These are phyloP conservation scores for Micropoecilia bifurca DNA, from an alignment of 2,797 vertebrate genomes.

Conservation along the genomic window DNA sequence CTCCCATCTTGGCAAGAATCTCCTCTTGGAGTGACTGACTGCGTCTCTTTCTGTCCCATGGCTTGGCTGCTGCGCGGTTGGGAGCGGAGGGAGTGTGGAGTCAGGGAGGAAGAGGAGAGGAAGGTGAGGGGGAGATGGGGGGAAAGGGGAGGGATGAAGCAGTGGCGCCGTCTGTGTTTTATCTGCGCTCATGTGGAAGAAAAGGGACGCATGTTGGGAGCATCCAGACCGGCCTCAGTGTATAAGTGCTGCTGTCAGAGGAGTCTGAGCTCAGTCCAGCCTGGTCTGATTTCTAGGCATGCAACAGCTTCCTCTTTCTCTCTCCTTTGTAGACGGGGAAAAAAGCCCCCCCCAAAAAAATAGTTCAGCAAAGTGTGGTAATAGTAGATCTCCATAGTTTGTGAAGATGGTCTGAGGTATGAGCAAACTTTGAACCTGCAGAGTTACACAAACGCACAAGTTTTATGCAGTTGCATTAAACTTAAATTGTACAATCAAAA, in stretches of 20 bases:
- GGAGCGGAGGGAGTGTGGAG: slow-evolving; percentile 52
- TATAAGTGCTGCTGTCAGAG: slow-evolving; percentile 49
- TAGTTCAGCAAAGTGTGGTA: not conserved
- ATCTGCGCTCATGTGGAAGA: slow-evolving; percentile 77
- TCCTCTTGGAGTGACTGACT: slow-evolving; percentile 37
- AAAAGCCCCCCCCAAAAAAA: not conserved
- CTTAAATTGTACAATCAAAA: not conserved
- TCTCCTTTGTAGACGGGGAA: slow-evolving; percentile 16
- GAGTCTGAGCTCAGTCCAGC: slow-evolving; percentile 38
- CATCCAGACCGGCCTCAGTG: slow-evolving; percentile 55
- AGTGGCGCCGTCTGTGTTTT: slow-evolving; percentile 72
- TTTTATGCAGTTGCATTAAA: not conserved
- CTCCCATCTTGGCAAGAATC: slow-evolving; percentile 36
- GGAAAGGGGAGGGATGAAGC: slow-evolving; percentile 35
- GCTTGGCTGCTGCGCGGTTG: slow-evolving; percentile 53
- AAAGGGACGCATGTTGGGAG: slow-evolving; percentile 72
- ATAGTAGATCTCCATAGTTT: not conserved
- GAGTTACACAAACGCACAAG: not conserved
- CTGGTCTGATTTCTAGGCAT: slow-evolving; percentile 45
- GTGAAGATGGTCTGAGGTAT: not conserved
- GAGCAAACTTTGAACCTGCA: not conserved
- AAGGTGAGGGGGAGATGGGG: slow-evolving; percentile 6
- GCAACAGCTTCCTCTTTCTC: slow-evolving; percentile 64
- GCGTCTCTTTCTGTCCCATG: slow-evolving; percentile 56
- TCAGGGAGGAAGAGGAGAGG: slow-evolving; percentile 14